Evolutionary conservation across 23 tunicate species (phyloP).

Genomic region (Phallusia fumigata): DNA sequence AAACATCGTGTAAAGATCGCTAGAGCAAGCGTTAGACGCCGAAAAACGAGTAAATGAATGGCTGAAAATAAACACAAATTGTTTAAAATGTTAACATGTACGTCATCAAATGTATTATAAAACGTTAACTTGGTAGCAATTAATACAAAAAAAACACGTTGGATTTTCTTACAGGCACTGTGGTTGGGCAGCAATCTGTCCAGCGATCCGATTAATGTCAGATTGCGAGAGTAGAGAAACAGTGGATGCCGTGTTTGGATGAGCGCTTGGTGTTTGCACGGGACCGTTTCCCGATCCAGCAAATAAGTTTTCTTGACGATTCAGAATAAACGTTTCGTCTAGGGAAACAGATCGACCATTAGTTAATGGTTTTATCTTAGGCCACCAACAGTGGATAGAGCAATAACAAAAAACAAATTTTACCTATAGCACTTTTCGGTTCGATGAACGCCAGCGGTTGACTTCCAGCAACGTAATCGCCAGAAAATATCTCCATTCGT

Average conservation of each 20-base stretch:
- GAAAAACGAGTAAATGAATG: constrained; percentile 28
- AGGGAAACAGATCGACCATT: too few relatives aligned
- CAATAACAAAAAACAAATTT: too few relatives aligned
- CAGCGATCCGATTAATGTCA: not conserved
- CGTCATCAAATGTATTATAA: too few relatives aligned
- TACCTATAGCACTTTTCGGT: not conserved
- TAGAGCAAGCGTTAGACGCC: not conserved
- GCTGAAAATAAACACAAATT: constrained; percentile 5
- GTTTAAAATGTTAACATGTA: too few relatives aligned
- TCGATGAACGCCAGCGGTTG: constrained; percentile 2
- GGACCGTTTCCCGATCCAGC: not conserved
- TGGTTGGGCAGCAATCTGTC: constrained; percentile 2
- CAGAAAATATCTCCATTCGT: not conserved
- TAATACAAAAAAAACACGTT: too few relatives aligned
- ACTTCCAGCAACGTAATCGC: not conserved
- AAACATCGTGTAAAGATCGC: constrained; percentile 28
- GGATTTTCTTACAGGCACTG: constrained; percentile 7
- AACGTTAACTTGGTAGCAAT: too few relatives aligned
- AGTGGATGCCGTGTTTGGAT: not conserved
- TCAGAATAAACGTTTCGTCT: too few relatives aligned
- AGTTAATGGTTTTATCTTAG: too few relatives aligned
- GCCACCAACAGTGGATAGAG: too few relatives aligned
- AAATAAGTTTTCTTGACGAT: too few relatives aligned
- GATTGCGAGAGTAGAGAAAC: not conserved
- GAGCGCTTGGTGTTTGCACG: not conserved